A percentile compares a stretch with the other conserved stretches of the same genome.
Evolutionary conservation across 2,113 vertebrate genomes (phyloP).

Genomic region (Triplophysa dalaica): DNA sequence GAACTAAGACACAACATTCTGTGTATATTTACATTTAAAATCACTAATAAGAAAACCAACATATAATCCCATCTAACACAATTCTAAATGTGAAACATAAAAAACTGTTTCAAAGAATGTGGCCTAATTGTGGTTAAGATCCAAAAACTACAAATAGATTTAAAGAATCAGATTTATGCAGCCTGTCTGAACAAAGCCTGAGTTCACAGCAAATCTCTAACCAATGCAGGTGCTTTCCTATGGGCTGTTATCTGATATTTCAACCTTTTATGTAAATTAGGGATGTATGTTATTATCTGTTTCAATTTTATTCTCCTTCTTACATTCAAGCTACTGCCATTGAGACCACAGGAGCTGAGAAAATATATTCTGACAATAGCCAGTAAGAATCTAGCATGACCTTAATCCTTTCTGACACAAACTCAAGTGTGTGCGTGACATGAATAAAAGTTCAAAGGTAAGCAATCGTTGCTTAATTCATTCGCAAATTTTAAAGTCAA

Average conservation of each 20-base stretch:
- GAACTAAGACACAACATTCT: no score
- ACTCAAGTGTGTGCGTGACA: conserved; percentile 16
- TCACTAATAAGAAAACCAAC: no score
- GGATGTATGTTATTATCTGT: not conserved
- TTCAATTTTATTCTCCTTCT: not conserved
- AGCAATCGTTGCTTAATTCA: conserved; percentile 11
- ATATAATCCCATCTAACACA: no score
- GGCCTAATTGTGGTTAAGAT: no score
- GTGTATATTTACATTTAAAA: no score
- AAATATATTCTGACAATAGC: conserved; percentile 13
- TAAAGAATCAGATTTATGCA: not conserved
- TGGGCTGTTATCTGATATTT: not conserved
- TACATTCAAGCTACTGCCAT: not conserved
- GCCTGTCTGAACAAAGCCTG: conserved; percentile 32
- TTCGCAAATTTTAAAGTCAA: conserved; percentile 14
- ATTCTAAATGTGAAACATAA: no score
- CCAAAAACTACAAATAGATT: no score
- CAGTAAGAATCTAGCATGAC: conserved; percentile 12
- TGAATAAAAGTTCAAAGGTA: conserved; percentile 6
- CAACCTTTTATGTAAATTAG: conserved; percentile 58
- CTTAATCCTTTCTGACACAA: conserved; percentile 20
- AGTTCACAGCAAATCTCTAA: conserved; percentile 32
- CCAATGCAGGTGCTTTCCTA: conserved; percentile 27
- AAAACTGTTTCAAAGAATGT: no score
- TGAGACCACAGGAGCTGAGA: conserved; percentile 17